Evolutionary conservation across 2,113 vertebrate species (phyloP).

Genomic region (Aegotheles bennettii): DNA sequence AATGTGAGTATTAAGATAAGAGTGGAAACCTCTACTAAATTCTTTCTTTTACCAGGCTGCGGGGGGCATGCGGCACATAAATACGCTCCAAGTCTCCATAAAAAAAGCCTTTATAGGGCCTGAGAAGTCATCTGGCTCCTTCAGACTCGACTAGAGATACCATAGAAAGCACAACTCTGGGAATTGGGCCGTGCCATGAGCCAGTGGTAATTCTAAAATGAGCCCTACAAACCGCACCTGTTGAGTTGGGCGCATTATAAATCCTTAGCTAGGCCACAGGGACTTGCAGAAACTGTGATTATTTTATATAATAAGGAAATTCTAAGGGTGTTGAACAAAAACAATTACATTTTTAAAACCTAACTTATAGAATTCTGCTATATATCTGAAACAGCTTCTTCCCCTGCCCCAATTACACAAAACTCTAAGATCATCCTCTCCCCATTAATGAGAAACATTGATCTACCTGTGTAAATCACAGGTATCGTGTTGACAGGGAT

Average conservation of each 20-base stretch:
- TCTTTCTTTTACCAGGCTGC: constrained; percentile 4
- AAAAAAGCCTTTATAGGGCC: constrained; percentile 26
- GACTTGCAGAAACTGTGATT: not conserved
- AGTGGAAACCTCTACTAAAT: constrained; percentile 17
- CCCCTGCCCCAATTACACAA: not conserved
- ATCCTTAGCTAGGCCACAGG: not conserved
- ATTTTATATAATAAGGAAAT: constrained; percentile 18
- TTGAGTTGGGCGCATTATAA: not conserved
- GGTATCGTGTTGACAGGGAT: not conserved
- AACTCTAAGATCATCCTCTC: not conserved
- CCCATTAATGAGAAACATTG: not conserved
- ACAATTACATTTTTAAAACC: not conserved
- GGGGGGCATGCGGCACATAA: not conserved
- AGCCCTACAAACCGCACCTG: constrained; percentile 32
- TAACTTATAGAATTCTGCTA: not conserved
- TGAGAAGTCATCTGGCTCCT: constrained; percentile 32
- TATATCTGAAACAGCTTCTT: not conserved
- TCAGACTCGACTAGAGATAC: not conserved
- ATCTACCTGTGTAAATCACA: not conserved
- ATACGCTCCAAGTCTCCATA: constrained; percentile 17
- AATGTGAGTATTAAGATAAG: constrained; percentile 52
- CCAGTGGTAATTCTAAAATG: not conserved
- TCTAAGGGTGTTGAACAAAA: not conserved
- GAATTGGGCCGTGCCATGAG: constrained; percentile 10
- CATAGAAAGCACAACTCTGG: not conserved